Conservation (phyloP, 2,888 invertebrate species). For the Brachynemurus nebulosus region DNA sequence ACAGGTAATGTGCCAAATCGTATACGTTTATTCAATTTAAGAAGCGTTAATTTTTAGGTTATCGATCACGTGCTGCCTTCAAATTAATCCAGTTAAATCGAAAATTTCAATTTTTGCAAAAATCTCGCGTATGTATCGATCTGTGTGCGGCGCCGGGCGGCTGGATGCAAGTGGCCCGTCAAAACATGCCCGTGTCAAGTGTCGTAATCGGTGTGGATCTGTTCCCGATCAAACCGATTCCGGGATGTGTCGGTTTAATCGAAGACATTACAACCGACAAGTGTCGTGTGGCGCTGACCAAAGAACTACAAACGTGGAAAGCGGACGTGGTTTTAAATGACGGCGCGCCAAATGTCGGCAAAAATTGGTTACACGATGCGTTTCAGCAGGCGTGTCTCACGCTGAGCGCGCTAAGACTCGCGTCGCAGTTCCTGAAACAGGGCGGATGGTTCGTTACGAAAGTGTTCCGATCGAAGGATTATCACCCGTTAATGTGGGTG, state of each 20-base stretch:
- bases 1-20: conserved; percentile 56
- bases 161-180: conserved; percentile 97
- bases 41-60: conserved; percentile 47
- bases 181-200: conserved; percentile 95
- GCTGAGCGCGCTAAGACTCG: conserved; percentile 83
- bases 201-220: conserved; percentile 92
- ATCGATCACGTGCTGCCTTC: conserved; percentile 95
- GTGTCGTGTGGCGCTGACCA: conserved; percentile 64
- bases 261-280: conserved; percentile 97
- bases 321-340: conserved; percentile 94
- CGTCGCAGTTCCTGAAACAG: conserved; percentile 72
- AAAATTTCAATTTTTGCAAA: conserved; percentile 93
- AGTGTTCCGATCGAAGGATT: conserved; percentile 96
- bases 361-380: conserved; percentile 95
- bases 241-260: conserved; percentile 76
- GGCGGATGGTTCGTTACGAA: conserved; percentile 99
- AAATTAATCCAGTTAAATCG: conserved; percentile 96
- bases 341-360: conserved; percentile 95
- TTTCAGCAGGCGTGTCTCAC: conserved; percentile 87
- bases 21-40: not conserved
- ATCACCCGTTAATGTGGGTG: conserved; percentile 87
- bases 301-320: conserved; percentile 89
- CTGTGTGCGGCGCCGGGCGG: conserved; percentile 98
- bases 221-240: conserved; percentile 81
- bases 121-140: conserved; percentile 91